Conservation (phyloP, 2,113 vertebrate genomes). For the Meleagris gallopavo region DNA sequence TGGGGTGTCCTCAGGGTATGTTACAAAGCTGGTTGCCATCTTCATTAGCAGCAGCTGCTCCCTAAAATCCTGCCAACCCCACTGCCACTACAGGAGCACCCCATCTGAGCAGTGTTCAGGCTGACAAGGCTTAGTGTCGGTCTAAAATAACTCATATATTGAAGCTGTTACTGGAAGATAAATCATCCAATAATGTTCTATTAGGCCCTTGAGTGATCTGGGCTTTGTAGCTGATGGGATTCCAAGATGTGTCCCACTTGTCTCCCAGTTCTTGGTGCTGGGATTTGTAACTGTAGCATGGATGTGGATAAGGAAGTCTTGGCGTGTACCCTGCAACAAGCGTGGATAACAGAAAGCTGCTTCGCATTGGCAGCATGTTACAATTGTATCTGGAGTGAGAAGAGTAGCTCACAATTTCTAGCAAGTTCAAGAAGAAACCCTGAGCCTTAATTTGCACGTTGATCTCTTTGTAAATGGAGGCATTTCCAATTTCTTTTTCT, state of each 20-base stretch:
- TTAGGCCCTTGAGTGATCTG: rapidly evolving
- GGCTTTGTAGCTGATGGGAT: neutral
- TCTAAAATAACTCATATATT: neutral
- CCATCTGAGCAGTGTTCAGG: neutral
- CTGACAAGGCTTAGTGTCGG: neutral
- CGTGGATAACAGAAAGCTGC: neutral
- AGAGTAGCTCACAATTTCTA: neutral
- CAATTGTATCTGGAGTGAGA: neutral
- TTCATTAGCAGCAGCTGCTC: neutral
- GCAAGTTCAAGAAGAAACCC: neutral
- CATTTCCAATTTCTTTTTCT: neutral
- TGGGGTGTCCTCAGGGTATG: too few relatives aligned
- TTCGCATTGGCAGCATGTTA: neutral
- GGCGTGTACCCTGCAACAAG: neutral
- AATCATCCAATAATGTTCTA: neutral
- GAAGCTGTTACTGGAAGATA: neutral
- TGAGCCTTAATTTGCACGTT: neutral
- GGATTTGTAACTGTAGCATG: neutral
- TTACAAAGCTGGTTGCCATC: neutral
- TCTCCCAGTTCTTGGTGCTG: neutral
- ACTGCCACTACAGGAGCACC: neutral
- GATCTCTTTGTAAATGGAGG: neutral
- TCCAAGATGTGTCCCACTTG: neutral
- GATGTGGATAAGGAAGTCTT: neutral
- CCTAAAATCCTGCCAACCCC: neutral